A percentile compares a stretch with the other conserved stretches of the same genome.
Conservation (phyloP, 2,113 vertebrate genomes). For the Pseudorhombus dupliciocellatus region DNA sequence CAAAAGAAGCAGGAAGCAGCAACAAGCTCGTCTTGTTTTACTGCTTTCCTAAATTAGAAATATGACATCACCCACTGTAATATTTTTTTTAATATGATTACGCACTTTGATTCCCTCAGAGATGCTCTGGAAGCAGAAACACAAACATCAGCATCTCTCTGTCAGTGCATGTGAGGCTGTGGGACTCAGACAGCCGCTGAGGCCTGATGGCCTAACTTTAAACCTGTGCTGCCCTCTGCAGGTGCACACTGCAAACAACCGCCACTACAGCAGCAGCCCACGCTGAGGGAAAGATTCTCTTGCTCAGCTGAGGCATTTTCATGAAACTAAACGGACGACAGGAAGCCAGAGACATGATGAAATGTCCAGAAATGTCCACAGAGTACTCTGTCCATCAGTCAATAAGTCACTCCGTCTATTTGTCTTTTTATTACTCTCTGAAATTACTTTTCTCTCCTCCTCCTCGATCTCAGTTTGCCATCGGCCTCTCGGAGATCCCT, state of each 20-base stretch:
- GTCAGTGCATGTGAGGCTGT: no score
- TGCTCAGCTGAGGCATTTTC: background rate
- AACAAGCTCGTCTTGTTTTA: no score
- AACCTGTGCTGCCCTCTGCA: background rate
- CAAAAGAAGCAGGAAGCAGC: no score
- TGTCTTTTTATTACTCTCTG: background rate
- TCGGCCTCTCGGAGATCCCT: no score
- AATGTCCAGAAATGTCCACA: background rate
- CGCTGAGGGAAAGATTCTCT: no score
- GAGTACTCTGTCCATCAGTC: slow-evolving; percentile 32
- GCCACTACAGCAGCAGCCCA: background rate
- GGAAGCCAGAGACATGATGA: background rate
- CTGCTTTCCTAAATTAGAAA: no score
- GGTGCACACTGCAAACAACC: background rate
- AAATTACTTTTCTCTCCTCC: background rate
- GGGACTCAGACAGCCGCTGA: no score
- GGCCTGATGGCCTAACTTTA: background rate
- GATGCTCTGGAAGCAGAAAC: no score
- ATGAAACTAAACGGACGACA: background rate
- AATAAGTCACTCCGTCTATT: slow-evolving; percentile 1
- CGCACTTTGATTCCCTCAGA: no score
- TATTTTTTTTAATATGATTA: no score
- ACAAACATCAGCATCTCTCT: no score
- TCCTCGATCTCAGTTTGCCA: background rate
- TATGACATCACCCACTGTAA: no score